Evolutionary conservation across 2,888 invertebrate genomes (phyloP), one percentile per base, ranked within the genome.

Genomic region (Shargacucullia verbasci): DNA sequence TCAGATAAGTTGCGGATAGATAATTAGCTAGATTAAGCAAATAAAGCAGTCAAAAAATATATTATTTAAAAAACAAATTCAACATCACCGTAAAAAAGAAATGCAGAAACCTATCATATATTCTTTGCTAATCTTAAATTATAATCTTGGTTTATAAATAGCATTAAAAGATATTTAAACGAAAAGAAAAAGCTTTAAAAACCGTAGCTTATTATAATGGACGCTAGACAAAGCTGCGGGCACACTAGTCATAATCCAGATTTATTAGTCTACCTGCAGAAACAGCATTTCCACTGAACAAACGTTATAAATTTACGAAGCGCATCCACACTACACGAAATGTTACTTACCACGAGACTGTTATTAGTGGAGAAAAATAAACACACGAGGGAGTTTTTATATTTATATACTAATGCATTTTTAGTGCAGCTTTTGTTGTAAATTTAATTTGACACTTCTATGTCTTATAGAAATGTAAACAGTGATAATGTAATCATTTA

Each of bases 251-350:
- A 39, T 49, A 69, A 61, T 62, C 45, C 29, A 49, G 34, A 73
- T 62, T 59, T 69, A 70, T 65, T n/a, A 39, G n/a, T 40, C 52
- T 57, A 55, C 45, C 58, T 58, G 52, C 34, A 45, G 55, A 60
- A 73, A 68, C 40, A 59, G 39, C 41, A 39, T 46, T 56, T 58
- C 35, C 47, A 33, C 43, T 27, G 57, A 39, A 40, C 46, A 59
- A 62, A 65, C 39, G 35, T 46, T 38, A 58, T 59, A 60, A 60
- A 66, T 76, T 55, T 59, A 44, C 38, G 20, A 12, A 44, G 53
- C 59, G 56, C 60, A 57, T 66, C 45, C 27, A 43, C 59, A 53
- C 49, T 45, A 78, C 76, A 76, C 40, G 70, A 63, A 61, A 61
- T 27, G 58, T 33, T 63, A 75, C 75, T 76, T 65, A 74, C 44